A percentile compares a stretch with the other conserved stretches of the same genome.
These are phyloP conservation scores for Sesia apiformis DNA, from an alignment of 2,888 invertebrate genomes.

Conservation along the genomic window DNA sequence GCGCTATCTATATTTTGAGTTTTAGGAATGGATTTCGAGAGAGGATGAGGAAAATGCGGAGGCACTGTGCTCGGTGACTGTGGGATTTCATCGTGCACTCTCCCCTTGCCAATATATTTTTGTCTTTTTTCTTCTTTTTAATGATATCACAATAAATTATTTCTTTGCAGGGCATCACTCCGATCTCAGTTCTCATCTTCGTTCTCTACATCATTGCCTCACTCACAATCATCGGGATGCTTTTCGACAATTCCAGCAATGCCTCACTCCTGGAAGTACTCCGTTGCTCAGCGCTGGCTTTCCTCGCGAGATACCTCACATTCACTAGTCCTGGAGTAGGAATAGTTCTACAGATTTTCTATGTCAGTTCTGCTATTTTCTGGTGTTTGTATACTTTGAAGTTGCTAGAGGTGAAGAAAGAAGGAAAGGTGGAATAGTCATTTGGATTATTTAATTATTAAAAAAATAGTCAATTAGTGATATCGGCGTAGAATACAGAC, in stretches of 20 bases:
- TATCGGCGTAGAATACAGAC: too few species aligned
- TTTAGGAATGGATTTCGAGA: too few species aligned
- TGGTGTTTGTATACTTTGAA: conserved; percentile 77
- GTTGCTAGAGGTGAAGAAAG: conserved; percentile 70
- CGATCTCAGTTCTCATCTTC: conserved; percentile 71
- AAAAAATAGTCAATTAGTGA: too few species aligned
- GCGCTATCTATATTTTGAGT: too few species aligned
- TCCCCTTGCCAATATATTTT: not conserved
- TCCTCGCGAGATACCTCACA: conserved; percentile 50
- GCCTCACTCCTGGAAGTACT: conserved; percentile 77
- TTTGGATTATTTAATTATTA: too few species aligned
- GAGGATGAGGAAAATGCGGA: too few species aligned
- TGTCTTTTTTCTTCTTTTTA: not conserved
- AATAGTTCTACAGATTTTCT: conserved; percentile 71
- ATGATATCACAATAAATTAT: not conserved
- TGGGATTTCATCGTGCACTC: too few species aligned
- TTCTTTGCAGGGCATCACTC: conserved; percentile 73
- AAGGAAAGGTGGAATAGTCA: conserved; percentile 18
- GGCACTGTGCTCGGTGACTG: too few species aligned
- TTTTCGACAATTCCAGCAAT: conserved; percentile 79
- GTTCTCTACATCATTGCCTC: conserved; percentile 79
- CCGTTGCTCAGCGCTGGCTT: conserved; percentile 78
- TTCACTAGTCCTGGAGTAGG: conserved; percentile 44
- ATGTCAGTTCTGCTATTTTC: conserved; percentile 75
- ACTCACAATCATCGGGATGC: conserved; percentile 80